phyloP scores from a whole-genome alignment of 2,888 invertebrate genomes.

The Choreutis nemorana region DNA sequence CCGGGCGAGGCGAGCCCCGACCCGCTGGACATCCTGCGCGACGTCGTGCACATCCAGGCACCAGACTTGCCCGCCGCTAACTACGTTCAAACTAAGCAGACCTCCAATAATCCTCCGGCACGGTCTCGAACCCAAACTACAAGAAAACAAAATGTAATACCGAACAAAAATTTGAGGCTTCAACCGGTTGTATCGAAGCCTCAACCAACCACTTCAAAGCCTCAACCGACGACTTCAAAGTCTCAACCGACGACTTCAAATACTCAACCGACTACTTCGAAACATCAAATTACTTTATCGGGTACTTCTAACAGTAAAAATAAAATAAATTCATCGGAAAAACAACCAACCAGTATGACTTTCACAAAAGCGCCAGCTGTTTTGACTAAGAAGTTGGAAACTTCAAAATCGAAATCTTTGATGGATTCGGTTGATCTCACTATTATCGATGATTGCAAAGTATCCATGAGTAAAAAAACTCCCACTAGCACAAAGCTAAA shows the following conservation, averaged over 20 bases:
- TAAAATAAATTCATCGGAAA: too few species aligned
- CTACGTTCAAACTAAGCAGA: background rate
- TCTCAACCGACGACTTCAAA: too few species aligned
- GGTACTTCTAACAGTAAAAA: too few species aligned
- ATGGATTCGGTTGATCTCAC: constrained; percentile 10
- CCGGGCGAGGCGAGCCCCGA: constrained; percentile 18
- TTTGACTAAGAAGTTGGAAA: background rate
- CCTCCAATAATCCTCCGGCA: background rate
- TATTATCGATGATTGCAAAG: background rate
- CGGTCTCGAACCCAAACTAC: too few species aligned
- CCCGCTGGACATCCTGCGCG: constrained; percentile 31
- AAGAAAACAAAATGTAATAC: too few species aligned
- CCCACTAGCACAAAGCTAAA: too few species aligned
- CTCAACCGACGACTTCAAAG: too few species aligned
- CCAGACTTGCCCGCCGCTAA: background rate
- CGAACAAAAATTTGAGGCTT: too few species aligned
- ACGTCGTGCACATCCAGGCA: constrained; percentile 45
- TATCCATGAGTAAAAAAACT: too few species aligned
- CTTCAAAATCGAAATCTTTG: background rate
- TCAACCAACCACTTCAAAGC: too few species aligned
- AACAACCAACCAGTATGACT: too few species aligned
- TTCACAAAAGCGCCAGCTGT: background rate
- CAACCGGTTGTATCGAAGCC: too few species aligned
- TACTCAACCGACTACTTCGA: background rate
- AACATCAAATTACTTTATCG: background rate